Evolutionary conservation across 2,888 invertebrate genomes (phyloP), one percentile per base, ranked within the genome.

Genomic region (Zaprionus lineosus): DNA sequence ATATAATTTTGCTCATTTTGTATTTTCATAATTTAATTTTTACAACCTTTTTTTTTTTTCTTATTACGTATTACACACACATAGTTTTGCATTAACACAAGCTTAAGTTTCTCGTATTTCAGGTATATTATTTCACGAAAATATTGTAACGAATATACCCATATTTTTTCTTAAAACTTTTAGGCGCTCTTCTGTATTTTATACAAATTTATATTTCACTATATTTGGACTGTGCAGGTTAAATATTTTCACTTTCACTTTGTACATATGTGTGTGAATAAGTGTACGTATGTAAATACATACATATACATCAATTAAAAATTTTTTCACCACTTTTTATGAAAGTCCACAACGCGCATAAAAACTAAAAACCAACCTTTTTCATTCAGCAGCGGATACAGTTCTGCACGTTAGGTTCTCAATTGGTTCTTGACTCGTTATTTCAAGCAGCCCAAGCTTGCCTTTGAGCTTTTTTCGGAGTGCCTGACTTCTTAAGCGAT

Each of bases 311-410:
- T 65, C n/a, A n/a, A 31, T 52, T 68, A 69, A 60, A 74, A 84
- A 63, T 65, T 73, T 52, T 68, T 72, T 67, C 53, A 66, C 68
- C 70, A 66, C 59, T 63, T 74, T 71, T 74, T 67, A 78, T 77
- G 84, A 72, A 85, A 78, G 75, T 70, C 82, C 82, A 83, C 76
- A 70, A 75, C 86, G 81, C 83, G 83, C 74, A 86, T 87, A 84
- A 87, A 50, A 51, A 64, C 6, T 24, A n/a, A 58, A 64, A 14
- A 81, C 86, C 77, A 82, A 90, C 90, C 90, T 89, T 89, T 86
- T 87, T 86, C 86, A 88, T n/a, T 87, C 88, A 84, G 87, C 87
- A 88, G 89, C 89, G 87, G 84, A 88, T 88, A 88, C 88, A 88
- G 84, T 87, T 90, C 89, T 90, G 88, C 85, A 78, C 68, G 63